These are phyloP conservation scores for Bombus breviceps DNA, from an alignment of 1,140 invertebrate species.

Conservation along the genomic window DNA sequence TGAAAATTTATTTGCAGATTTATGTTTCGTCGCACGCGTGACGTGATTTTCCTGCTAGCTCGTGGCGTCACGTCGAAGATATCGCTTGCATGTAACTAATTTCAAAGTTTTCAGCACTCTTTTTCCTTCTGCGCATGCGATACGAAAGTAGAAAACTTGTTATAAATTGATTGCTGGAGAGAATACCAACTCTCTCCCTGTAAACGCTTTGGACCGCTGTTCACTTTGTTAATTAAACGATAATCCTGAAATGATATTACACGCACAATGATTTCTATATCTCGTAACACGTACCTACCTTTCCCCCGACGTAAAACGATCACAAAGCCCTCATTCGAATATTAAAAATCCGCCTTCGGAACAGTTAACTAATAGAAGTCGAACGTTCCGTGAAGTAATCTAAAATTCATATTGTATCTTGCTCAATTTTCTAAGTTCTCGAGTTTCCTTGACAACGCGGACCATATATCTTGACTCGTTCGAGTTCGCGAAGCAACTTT, in stretches of 20 bases:
- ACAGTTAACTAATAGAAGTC: slow-evolving; percentile 1
- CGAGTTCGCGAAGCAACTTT: neutral
- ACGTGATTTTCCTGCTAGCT: slow-evolving; percentile 39
- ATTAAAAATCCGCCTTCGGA: neutral
- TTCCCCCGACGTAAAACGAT: neutral
- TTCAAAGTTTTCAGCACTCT: slow-evolving; percentile 22
- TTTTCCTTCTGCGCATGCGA: slow-evolving; percentile 49
- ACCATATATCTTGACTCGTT: neutral
- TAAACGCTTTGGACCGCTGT: neutral
- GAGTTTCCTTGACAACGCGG: slow-evolving; percentile 27
- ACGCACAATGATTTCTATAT: neutral
- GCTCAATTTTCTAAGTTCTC: slow-evolving; percentile 13
- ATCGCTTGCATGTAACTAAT: slow-evolving; percentile 28
- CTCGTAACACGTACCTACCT: too few species aligned
- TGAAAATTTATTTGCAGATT: slow-evolving; percentile 15
- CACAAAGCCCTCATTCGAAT: neutral
- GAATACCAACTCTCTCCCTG: slow-evolving; percentile 37
- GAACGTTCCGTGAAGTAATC: neutral
- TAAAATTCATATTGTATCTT: neutral
- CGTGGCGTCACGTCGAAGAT: slow-evolving; percentile 27
- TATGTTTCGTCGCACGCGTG: slow-evolving; percentile 21
- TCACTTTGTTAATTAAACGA: slow-evolving; percentile 46
- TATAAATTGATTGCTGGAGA: slow-evolving; percentile 46
- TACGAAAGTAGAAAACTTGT: slow-evolving; percentile 42
- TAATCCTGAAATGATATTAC: slow-evolving; percentile 7